Base-by-base conservation (phyloP, 2,888 invertebrate genomes). In the Pristionchus mayeri region DNA sequence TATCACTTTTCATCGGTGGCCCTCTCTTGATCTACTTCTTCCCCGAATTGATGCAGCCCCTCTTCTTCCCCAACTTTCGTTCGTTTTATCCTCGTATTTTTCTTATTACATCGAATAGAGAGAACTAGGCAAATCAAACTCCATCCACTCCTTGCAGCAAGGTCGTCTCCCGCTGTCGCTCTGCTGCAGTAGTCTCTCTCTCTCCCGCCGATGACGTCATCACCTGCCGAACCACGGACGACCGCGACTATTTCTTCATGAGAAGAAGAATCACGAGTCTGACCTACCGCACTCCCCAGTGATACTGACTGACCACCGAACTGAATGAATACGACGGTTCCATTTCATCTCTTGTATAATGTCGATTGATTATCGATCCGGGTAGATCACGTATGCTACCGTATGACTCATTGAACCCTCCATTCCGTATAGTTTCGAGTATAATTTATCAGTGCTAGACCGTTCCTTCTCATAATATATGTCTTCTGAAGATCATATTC, bases 51-150 rank as follows among this genome's bases (percentile, higher is more conserved):
- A 87, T 88, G 85, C 91, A 91, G 44, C 90, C 90, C 86, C 85
- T 91, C 50, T 91, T 91, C 87, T 91, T 91, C 85, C 89, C 91
- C 85, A 90, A 91, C 60, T 91, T 91, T 85, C 87, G 91, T 91
- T 30, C 84, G 89, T 88, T 85, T 44, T 13, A 44, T 9, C n/a
- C 13, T 9, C 13, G 6, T 9, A 9, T 44, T 44, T 44, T 44
- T 44, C 6, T 9, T 9, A 44, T n/a, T n/a, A n/a, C n/a, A n/a
- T n/a, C n/a, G n/a, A n/a, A n/a, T n/a, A n/a, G n/a, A n/a, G n/a
- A n/a, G n/a, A n/a, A n/a, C n/a, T n/a, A n/a, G n/a, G n/a, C n/a
- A n/a, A n/a, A n/a, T n/a, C n/a, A n/a, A n/a, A n/a, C n/a, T 3
- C 16, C 27, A 1, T 57, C 57, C 24, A n/a, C n/a, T 30, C 0